Evolutionary conservation across 2,888 invertebrate species (phyloP), one percentile per base, ranked within the genome.

Genomic region (Noctua pronuba): DNA sequence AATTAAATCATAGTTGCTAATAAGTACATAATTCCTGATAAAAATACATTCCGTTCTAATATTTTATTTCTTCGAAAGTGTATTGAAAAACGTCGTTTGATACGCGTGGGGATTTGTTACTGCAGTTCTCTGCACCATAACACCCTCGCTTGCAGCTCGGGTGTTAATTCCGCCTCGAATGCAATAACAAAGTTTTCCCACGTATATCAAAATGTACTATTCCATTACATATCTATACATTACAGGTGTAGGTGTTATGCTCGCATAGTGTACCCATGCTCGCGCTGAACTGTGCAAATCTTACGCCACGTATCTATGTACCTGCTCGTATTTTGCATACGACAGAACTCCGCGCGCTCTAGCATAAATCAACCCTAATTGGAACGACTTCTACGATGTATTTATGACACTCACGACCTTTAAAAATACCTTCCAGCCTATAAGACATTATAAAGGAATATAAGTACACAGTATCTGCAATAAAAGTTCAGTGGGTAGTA

Each of bases 401-500:
- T 49, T 24, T 49, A 38, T 44, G 31, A 74, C 35, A 60, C 46
- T 46, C 18, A 4, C 18, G 16, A 21, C 21, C 31, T 64, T 76
- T 41, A n/a, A 11, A 31, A 64, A n/a, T 21, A 6, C 2, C 21
- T 18, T 31, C 5, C 31, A 62, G 24, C 4, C 35, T 38, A 6
- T 13, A 28, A 10, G 66, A 46, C 4, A 62, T 41, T 65, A n/a
- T 28, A 44, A 28, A 6, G 18, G 7, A 18, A 10, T 31, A 66
- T 44, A 52, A 75, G 46, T 77, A 41, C n/a, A 21, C 2, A 28
- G 1, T 38, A 35, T 44, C 16, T 55, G 28, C 41, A 38, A 24
- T n/a, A 58, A 64, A 58, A 79, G 41, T 11, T 41, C 62, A 65
- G 18, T 73, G 44, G 16, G 49, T 71, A 52, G 49, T 46, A 73